Conservation (phyloP, 2,113 vertebrate genomes). For the Harpagus bidentatus region DNA sequence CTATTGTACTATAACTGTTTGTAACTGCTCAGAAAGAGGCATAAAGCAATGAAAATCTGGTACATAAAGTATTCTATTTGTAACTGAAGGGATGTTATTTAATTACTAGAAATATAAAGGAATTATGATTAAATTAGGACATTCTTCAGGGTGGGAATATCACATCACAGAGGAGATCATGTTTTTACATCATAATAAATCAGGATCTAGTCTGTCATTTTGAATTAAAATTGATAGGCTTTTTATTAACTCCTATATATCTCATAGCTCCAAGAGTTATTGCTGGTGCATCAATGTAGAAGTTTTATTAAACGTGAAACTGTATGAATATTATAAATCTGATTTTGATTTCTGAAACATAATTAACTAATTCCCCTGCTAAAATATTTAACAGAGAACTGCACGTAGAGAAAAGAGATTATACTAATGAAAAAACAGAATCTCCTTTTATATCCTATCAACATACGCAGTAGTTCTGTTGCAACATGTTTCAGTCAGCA, state of each 20-base stretch:
- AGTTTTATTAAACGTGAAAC: constrained; percentile 32
- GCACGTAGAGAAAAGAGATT: not conserved
- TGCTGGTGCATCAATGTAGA: not conserved
- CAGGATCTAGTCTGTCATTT: not conserved
- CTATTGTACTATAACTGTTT: not conserved
- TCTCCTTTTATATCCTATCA: not conserved
- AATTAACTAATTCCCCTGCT: not conserved
- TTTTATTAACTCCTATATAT: constrained; percentile 47
- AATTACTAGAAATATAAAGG: constrained; percentile 2
- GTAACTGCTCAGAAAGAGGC: not conserved
- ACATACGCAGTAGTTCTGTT: not conserved
- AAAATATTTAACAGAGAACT: not conserved
- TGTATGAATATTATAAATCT: not conserved
- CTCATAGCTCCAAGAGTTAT: not conserved
- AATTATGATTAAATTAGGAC: constrained; percentile 41
- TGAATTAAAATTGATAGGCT: constrained; percentile 37
- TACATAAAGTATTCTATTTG: not conserved
- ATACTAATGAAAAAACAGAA: not conserved
- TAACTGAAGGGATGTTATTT: constrained; percentile 9
- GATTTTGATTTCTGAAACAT: constrained; percentile 28
- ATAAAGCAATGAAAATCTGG: not conserved
- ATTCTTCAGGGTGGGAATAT: not conserved
- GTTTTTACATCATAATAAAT: constrained; percentile 36
- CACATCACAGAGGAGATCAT: not conserved
- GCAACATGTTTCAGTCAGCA: not conserved